These are phyloP conservation scores for Ammodramus savannarum DNA, from an alignment of 2,113 vertebrate species.

Conservation along the genomic window DNA sequence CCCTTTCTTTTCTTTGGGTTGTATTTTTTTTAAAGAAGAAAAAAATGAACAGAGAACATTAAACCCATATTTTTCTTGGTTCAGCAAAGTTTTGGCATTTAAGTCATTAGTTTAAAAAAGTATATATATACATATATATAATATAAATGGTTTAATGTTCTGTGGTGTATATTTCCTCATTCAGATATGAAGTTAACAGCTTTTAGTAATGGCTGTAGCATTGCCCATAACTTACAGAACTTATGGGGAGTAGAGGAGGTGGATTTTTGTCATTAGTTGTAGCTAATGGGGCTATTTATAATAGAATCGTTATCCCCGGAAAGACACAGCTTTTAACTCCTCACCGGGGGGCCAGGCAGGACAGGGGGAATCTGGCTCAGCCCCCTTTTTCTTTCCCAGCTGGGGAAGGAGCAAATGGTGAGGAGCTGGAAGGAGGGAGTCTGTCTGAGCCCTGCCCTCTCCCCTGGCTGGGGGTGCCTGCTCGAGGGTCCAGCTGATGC, in stretches of 20 bases:
- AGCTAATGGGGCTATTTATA: constrained; percentile 77
- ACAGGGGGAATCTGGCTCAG: neutral
- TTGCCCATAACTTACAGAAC: constrained; percentile 71
- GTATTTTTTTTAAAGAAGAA: constrained; percentile 67
- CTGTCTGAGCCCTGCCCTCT: neutral
- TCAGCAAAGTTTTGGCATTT: constrained; percentile 75
- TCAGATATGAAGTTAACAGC: constrained; percentile 79
- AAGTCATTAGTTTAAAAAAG: constrained; percentile 74
- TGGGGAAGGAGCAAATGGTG: neutral
- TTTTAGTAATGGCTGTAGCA: constrained; percentile 73
- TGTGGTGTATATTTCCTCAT: constrained; percentile 91
- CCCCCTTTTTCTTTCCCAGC: neutral
- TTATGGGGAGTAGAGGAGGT: constrained; percentile 70
- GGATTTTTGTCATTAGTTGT: constrained; percentile 76
- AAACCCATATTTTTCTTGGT: constrained; percentile 77
- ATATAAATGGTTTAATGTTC: constrained; percentile 85
- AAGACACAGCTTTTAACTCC: constrained; percentile 50
- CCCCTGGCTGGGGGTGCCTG: neutral
- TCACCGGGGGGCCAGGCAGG: neutral
- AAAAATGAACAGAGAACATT: constrained; percentile 72
- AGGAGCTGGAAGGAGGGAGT: neutral
- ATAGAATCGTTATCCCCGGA: constrained; percentile 62
- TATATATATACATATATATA: constrained; percentile 76
- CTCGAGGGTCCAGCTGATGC: fast-evolving
- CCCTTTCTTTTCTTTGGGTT: constrained; percentile 69